Percentiles rank a stretch among this genome's conserved stretches.
phyloP scores from a whole-genome alignment of 2,113 vertebrate genomes.

The Aspiorhynchus laticeps region DNA sequence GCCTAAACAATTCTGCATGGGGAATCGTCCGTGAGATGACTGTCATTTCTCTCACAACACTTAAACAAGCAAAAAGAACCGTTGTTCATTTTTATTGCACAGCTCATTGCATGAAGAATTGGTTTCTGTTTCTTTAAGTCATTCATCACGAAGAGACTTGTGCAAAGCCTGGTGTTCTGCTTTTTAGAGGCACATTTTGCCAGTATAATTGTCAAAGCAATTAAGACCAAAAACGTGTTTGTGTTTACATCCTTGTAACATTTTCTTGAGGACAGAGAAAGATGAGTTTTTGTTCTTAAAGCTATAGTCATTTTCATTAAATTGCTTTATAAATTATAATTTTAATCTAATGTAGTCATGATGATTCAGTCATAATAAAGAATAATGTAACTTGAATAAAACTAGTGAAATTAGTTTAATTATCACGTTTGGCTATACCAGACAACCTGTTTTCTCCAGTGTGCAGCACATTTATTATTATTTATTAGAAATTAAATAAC shows the following conservation, averaged over 20 bases:
- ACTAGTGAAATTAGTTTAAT: neutral
- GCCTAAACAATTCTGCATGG: conserved; percentile 1
- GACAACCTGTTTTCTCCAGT: neutral
- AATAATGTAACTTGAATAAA: neutral
- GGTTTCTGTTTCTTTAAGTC: neutral
- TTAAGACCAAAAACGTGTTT: neutral
- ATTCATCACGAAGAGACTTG: neutral
- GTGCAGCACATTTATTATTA: neutral
- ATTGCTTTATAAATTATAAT: neutral
- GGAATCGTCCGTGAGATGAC: neutral
- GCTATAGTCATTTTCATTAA: neutral
- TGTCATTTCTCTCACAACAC: neutral
- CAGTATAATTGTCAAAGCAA: neutral
- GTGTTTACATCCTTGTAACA: neutral
- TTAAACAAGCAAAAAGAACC: neutral
- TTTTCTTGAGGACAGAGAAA: neutral
- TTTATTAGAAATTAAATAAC: neutral
- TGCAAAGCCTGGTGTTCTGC: neutral
- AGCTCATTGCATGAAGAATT: neutral
- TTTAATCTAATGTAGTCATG: neutral
- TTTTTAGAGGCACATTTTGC: conserved; percentile 9
- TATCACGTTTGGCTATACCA: neutral
- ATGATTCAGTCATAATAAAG: neutral
- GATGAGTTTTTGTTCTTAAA: neutral
- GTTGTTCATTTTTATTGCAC: conserved; percentile 21